Evolutionary conservation across 37 sponge, comb jelly and placozoan genomes (phyloP), one percentile per base, ranked within the genome.

Genomic region (Aphrocallistes beatrix): DNA sequence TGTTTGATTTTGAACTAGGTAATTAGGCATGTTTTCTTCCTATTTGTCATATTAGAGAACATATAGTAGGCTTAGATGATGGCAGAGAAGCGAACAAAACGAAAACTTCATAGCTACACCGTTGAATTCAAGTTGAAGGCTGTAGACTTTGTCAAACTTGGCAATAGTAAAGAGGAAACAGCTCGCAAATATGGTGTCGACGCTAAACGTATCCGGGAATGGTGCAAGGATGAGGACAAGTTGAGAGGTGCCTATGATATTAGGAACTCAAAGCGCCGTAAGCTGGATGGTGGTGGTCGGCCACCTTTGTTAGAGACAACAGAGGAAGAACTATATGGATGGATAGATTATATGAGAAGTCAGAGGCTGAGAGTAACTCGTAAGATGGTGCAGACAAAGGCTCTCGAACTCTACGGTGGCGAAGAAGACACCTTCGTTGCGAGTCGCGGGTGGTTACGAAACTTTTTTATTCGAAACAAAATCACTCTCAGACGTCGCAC

Each of bases 391-490:
- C 75, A 60, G 21, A 28, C 3, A 13, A 60, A 60, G 75, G 75
- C 21, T 60, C 8, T 13, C 6, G 75, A 60, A 13, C 75, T 60
- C 17, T 60, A 19, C 34, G 75, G 3, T 3, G 75, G 17, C 8
- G 75, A 60, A 60, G 8, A 13, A 19, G 75, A 60, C 25, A 3
- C 17, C 21, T 84, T 84, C n/a, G 36, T 36, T 42, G 85, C 82
- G 13, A 37, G 49, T 21, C 37, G 81, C 23, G 88, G 84, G 0
- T 88, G 88, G 88, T 6, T 81, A 30, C 84, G 42, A 38, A 88
- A 60, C 21, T 88, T 88, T 38, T 69, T 88, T 39, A 0, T 34
- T 10, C 37, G 88, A 42, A 47, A 88, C 85, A 37, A 84, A n/a
- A 51, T 88, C 0, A 30, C 81, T 23, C 81, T 88, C 19, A 38